A percentile compares a stretch with the other conserved stretches of the same genome.
phyloP scores from a whole-genome alignment of 1,140 invertebrate species.

The Plutomurus gul region DNA sequence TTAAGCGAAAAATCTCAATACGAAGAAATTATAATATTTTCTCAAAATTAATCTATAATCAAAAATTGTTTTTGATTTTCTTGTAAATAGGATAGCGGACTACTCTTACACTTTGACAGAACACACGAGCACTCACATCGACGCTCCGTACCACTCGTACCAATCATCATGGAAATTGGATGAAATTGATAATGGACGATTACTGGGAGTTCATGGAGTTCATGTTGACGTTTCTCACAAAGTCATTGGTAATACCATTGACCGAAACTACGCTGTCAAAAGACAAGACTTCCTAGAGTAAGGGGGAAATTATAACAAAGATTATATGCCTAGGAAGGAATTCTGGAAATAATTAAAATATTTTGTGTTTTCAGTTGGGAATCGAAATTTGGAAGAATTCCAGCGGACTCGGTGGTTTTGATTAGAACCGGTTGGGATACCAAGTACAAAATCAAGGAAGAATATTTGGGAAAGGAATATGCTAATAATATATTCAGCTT shows the following conservation, averaged over 20 bases:
- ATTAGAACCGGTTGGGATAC: background rate
- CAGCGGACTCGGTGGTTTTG: background rate
- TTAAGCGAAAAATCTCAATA: too few species aligned
- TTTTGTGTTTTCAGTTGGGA: background rate
- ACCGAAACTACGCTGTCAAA: background rate
- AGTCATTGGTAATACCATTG: background rate
- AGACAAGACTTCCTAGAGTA: background rate
- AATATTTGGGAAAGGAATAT: background rate
- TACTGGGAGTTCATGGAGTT: slow-evolving; percentile 11
- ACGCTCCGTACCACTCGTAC: slow-evolving; percentile 37
- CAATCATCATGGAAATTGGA: slow-evolving; percentile 35
- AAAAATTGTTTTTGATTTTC: background rate
- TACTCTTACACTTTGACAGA: background rate
- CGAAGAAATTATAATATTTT: background rate
- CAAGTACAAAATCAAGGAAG: background rate
- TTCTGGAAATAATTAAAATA: background rate
- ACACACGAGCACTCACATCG: slow-evolving; percentile 35
- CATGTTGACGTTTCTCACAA: slow-evolving; percentile 38
- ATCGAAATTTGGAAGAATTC: background rate
- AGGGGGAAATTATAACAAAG: too few species aligned
- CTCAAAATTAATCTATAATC: background rate
- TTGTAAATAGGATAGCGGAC: background rate
- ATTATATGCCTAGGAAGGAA: background rate
- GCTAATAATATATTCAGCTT: background rate
- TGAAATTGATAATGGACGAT: slow-evolving; percentile 28